These are phyloP conservation scores for Xestia rhomboidea DNA, from an alignment of 2,888 invertebrate genomes.

Conservation along the genomic window DNA sequence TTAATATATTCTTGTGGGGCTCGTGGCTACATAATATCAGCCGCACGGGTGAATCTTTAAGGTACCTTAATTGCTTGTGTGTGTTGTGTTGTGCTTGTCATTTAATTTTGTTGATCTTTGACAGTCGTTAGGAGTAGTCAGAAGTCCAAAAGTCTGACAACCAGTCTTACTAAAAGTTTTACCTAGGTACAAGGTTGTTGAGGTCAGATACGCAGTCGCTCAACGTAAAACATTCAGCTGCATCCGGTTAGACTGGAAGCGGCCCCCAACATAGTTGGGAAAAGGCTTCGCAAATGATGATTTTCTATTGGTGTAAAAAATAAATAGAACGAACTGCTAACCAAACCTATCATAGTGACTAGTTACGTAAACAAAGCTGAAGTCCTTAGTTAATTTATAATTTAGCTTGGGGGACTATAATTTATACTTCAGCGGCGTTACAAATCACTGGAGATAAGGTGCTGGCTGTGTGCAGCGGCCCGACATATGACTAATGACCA, in stretches of 20 bases:
- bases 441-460: constrained; percentile 87
- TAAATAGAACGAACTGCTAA: neutral
- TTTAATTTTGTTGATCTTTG: neutral
- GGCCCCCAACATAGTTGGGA: neutral
- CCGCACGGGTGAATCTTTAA: neutral
- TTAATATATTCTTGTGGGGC: neutral
- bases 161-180: neutral
- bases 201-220: neutral
- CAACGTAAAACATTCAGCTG: neutral
- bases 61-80: no score
- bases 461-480: constrained; percentile 75
- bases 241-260: neutral
- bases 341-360: constrained; percentile 34
- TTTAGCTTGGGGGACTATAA: constrained; percentile 74
- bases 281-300: neutral
- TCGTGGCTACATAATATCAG: neutral
- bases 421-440: constrained; percentile 83
- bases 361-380: constrained; percentile 67
- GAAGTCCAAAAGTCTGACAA: neutral
- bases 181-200: neutral
- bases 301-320: neutral
- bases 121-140: neutral
- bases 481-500: constrained; percentile 85
- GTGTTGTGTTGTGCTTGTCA: no score
- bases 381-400: constrained; percentile 75